These are phyloP conservation scores for Pantherophis alleghaniensis DNA, from an alignment of 2,797 vertebrate species.

Conservation along the genomic window DNA sequence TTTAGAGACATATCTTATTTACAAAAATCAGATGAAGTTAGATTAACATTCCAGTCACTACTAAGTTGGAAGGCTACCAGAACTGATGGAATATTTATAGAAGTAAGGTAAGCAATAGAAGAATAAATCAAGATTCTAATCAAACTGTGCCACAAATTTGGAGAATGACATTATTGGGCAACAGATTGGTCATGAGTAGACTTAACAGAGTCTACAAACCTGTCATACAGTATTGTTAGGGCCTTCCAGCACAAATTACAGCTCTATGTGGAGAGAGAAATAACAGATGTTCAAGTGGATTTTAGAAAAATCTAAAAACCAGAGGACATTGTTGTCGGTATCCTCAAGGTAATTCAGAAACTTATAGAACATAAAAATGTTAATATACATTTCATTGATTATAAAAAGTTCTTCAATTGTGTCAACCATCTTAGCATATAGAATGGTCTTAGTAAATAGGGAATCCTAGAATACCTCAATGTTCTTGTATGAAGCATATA, in stretches of 20 bases:
- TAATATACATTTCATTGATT: not conserved
- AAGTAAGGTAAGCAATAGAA: not conserved
- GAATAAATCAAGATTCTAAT: not conserved
- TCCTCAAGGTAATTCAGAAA: not conserved
- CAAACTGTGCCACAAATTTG: not conserved
- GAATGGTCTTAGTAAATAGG: not conserved
- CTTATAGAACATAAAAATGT: not conserved
- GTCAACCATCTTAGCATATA: not conserved
- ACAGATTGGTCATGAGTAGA: not conserved
- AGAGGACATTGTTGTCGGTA: not conserved
- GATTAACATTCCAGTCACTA: not conserved
- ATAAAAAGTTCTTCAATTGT: not conserved
- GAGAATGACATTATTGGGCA: not conserved
- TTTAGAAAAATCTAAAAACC: not conserved
- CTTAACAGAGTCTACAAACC: not conserved
- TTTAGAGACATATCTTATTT: not conserved
- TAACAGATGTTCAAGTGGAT: not conserved
- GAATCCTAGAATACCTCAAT: not conserved
- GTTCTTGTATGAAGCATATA: not conserved
- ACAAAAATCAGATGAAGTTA: not conserved
- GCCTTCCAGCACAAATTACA: not conserved
- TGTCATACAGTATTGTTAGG: not conserved
- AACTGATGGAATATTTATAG: not conserved
- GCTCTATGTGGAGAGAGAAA: not conserved
- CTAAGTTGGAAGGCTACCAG: not conserved